Conservation (phyloP, 2,113 vertebrate species). For the Gopherus evgoodei region DNA sequence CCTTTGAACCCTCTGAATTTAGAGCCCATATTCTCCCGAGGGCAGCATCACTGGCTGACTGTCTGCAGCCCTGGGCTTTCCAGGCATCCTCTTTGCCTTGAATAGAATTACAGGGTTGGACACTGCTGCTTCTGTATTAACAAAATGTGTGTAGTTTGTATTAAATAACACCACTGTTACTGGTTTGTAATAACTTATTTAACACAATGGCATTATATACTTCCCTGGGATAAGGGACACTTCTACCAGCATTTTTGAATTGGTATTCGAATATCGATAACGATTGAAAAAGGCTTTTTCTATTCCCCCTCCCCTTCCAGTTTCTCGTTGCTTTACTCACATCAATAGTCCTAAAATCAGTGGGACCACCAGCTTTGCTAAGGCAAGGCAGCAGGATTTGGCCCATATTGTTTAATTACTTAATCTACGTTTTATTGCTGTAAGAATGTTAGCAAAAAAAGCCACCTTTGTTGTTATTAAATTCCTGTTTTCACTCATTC, state of each 20-base stretch:
- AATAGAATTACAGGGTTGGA: background rate
- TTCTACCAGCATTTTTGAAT: background rate
- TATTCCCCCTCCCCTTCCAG: background rate
- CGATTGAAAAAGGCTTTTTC: background rate
- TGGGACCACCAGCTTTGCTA: background rate
- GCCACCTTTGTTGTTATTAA: constrained; percentile 32
- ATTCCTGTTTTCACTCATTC: background rate
- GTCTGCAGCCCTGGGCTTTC: background rate
- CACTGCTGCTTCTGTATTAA: background rate
- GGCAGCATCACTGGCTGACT: background rate
- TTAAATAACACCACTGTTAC: too few relatives aligned
- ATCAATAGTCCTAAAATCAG: background rate
- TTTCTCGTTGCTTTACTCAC: background rate
- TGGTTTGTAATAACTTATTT: background rate
- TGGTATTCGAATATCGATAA: background rate
- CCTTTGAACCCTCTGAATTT: too few relatives aligned
- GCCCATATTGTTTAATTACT: background rate
- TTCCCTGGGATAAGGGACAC: background rate
- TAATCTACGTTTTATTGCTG: background rate
- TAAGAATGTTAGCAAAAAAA: background rate
- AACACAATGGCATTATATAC: background rate
- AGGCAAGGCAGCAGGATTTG: background rate
- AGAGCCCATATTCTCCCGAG: background rate
- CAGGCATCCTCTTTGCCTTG: background rate
- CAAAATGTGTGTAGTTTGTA: background rate